Percentiles rank a stretch among this genome's conserved stretches.
Evolutionary conservation across 1,140 invertebrate species (phyloP).

Genomic region (Heliothis virescens): DNA sequence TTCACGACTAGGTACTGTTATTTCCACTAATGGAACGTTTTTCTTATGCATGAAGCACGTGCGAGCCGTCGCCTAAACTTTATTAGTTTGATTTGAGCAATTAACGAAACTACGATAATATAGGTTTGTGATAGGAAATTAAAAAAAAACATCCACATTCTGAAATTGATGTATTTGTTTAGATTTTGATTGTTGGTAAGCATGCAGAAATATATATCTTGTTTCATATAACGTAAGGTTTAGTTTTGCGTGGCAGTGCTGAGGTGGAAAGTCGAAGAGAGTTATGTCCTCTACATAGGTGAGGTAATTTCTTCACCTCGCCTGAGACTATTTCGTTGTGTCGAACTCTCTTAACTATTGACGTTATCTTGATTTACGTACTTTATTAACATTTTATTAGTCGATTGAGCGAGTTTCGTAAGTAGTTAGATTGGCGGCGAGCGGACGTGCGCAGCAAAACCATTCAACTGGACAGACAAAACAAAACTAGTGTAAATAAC

Average conservation of each 20-base stretch:
- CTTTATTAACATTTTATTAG: conserved; percentile 83
- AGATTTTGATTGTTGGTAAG: neutral
- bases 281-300: conserved; percentile 68
- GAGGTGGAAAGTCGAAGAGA: conserved; percentile 56
- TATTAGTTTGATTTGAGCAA: conserved; percentile 46
- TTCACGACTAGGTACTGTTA: conserved; percentile 2
- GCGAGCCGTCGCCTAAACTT: conserved; percentile 25
- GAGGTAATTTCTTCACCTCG: conserved; percentile 69
- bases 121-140: conserved; percentile 35
- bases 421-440: conserved; percentile 39
- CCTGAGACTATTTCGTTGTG: conserved; percentile 74
- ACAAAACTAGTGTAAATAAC: conserved; percentile 3
- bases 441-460: conserved; percentile 28
- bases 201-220: neutral
- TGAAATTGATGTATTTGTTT: conserved; percentile 43
- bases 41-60: conserved; percentile 34
- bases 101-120: conserved; percentile 41
- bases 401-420: conserved; percentile 62
- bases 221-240: neutral
- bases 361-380: conserved; percentile 84
- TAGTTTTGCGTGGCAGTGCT: conserved; percentile 18
- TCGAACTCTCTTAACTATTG: conserved; percentile 79
- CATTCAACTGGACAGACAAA: conserved; percentile 7
- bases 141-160: conserved; percentile 21
- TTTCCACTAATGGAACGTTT: conserved; percentile 12